Evolutionary conservation across 1,140 invertebrate species (phyloP).

Genomic region (Papilio aristodemus): DNA sequence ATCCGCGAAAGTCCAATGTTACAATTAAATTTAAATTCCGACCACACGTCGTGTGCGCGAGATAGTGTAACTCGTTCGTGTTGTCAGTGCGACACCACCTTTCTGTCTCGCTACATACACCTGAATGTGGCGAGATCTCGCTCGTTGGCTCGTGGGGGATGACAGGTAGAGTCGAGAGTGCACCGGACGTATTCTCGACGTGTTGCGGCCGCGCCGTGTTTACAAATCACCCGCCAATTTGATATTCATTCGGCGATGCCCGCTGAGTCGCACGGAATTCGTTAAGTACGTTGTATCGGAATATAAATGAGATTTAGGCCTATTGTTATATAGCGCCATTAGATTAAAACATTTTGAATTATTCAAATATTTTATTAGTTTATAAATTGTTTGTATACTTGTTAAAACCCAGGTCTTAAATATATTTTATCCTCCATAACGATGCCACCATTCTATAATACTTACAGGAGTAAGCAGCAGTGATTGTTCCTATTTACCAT

Average conservation of each 20-base stretch:
- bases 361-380: too few species aligned
- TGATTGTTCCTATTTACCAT: too few species aligned
- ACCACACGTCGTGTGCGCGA: slow-evolving; percentile 21
- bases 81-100: slow-evolving; percentile 60
- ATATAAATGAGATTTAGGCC: slow-evolving; percentile 30
- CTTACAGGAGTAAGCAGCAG: too few species aligned
- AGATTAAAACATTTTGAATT: not conserved
- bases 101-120: slow-evolving; percentile 60
- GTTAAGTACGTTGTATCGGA: slow-evolving; percentile 26
- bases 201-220: slow-evolving; percentile 50
- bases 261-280: slow-evolving; percentile 37
- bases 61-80: slow-evolving; percentile 21
- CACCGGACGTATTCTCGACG: slow-evolving; percentile 58
- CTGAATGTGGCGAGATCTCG: slow-evolving; percentile 56
- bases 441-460: too few species aligned
- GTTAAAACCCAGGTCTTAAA: too few species aligned
- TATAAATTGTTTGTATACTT: too few species aligned
- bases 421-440: too few species aligned
- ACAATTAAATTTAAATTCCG: slow-evolving; percentile 70
- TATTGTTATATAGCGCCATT: slow-evolving; percentile 17
- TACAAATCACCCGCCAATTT: slow-evolving; percentile 54
- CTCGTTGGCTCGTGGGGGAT: slow-evolving; percentile 49
- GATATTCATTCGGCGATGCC: slow-evolving; percentile 42
- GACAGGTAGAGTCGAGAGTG: slow-evolving; percentile 52
- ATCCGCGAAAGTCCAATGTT: slow-evolving; percentile 55